These are phyloP conservation scores for Heterodera filipjevi DNA, from an alignment of 2,888 invertebrate species.

Conservation along the genomic window DNA sequence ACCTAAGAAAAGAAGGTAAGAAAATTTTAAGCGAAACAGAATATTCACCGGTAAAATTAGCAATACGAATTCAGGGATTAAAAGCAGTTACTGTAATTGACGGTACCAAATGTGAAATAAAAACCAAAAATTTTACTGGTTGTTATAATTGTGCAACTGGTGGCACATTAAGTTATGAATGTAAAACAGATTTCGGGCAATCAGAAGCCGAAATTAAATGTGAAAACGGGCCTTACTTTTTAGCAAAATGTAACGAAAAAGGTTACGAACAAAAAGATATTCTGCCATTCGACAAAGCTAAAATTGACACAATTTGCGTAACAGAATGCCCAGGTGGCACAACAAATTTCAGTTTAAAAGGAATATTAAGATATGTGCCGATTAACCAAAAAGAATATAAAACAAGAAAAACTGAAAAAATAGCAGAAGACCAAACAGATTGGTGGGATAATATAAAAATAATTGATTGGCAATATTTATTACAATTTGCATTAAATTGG, in stretches of 20 bases:
- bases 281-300: background rate
- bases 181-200: background rate
- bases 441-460: background rate
- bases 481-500: background rate
- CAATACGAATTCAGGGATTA: background rate
- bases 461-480: background rate
- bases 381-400: background rate
- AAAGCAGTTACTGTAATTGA: background rate
- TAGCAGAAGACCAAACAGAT: background rate
- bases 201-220: background rate
- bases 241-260: slow-evolving; percentile 8
- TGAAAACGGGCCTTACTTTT: background rate
- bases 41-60: background rate
- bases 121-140: background rate
- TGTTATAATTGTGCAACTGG: background rate
- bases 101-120: slow-evolving; percentile 3
- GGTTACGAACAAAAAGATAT: background rate
- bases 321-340: background rate
- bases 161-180: background rate
- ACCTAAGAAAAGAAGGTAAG: background rate
- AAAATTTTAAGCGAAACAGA: slow-evolving; percentile 14
- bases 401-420: background rate
- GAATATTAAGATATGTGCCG: background rate
- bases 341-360: slow-evolving; percentile 1
- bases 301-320: background rate